phyloP scores from a whole-genome alignment of 30 jellyfish, hydroid and myxozoan genomes.

The Rhopilema esculentum region DNA sequence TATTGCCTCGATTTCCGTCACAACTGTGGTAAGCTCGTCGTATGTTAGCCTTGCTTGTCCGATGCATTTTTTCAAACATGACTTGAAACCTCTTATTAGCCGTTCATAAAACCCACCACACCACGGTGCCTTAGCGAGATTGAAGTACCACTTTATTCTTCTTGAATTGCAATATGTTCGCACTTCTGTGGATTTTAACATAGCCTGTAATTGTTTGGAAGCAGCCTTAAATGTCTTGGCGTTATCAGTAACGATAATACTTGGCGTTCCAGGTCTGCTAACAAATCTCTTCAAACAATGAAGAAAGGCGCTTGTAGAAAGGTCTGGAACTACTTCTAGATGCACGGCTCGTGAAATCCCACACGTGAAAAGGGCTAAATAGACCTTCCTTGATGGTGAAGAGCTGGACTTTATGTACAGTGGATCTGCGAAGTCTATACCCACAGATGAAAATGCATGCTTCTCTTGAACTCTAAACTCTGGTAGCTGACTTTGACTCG shows the following conservation, averaged over 20 bases:
- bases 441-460: background rate
- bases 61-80: background rate
- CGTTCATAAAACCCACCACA: conserved; percentile 10
- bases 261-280: background rate
- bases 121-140: too few species aligned
- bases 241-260: background rate
- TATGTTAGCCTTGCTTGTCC: conserved; percentile 30
- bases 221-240: background rate
- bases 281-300: background rate
- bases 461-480: too few species aligned
- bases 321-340: background rate
- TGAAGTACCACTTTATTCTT: too few species aligned
- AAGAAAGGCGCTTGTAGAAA: background rate
- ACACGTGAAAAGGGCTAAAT: background rate
- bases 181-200: too few species aligned
- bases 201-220: too few species aligned
- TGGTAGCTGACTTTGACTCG: too few species aligned
- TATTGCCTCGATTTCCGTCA: conserved; percentile 36
- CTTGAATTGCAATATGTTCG: too few species aligned
- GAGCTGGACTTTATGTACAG: too few species aligned
- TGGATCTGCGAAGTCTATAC: background rate
- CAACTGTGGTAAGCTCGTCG: conserved; percentile 2
- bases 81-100: conserved; percentile 3
- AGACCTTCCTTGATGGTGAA: too few species aligned
- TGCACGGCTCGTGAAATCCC: background rate